A percentile compares a stretch with the other conserved stretches of the same genome.
Evolutionary conservation across 92 coral and sea anemone genomes (phyloP).

Genomic region (Virgularia gustaviana): DNA sequence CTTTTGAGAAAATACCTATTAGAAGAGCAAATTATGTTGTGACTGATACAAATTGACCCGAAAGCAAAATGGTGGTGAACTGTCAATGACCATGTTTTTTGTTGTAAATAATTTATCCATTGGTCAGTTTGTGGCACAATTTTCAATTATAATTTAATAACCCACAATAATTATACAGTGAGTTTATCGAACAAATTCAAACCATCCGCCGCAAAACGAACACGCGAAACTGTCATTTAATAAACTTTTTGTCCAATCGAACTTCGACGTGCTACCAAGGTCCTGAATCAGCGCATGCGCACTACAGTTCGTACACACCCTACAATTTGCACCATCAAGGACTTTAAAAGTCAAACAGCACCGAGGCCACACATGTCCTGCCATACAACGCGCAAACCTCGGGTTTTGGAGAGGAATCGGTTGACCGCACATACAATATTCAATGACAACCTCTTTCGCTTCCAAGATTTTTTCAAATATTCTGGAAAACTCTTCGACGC

Average conservation of each 20-base stretch:
- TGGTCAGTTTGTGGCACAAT: too few relatives aligned
- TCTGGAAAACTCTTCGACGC: not conserved
- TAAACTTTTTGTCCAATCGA: conserved; percentile 22
- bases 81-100: too few relatives aligned
- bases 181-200: not conserved
- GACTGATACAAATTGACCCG: too few relatives aligned
- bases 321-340: conserved; percentile 22
- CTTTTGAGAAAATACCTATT: too few relatives aligned
- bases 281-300: conserved; percentile 24
- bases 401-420: conserved; percentile 13
- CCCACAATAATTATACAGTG: not conserved
- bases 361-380: conserved; percentile 36
- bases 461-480: conserved; percentile 18
- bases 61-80: too few relatives aligned
- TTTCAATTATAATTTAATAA: too few relatives aligned
- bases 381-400: conserved; percentile 14
- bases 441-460: not conserved
- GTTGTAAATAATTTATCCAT: too few relatives aligned
- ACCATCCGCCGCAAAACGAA: conserved; percentile 32
- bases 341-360: conserved; percentile 31
- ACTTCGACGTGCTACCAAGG: conserved; percentile 1
- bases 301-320: conserved; percentile 25
- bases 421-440: conserved; percentile 33
- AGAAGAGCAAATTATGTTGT: too few relatives aligned
- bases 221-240: conserved; percentile 17